Base-by-base conservation (phyloP, 2,888 invertebrate genomes). In the Poecilus cupreus region DNA sequence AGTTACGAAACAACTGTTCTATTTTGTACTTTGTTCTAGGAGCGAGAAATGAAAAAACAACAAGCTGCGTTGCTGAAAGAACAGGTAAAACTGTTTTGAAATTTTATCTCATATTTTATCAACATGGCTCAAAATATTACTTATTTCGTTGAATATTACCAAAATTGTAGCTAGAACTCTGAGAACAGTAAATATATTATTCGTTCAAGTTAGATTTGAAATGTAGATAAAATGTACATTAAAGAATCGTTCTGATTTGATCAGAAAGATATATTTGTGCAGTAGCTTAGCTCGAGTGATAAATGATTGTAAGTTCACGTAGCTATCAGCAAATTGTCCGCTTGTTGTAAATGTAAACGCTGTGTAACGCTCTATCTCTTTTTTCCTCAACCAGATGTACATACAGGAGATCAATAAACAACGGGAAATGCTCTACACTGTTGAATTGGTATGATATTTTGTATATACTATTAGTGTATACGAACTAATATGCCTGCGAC, bases 321-420 rank as follows among this genome's bases (percentile, higher is more conserved):
- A 51, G 74, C 72, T 46, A 75, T 16, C 39, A 82, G 74, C 72
- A 26, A 79, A 60, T 83, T 68, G 82, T 83, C 32, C 83, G 84
- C 84, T 85, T 86, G 86, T 87, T 83, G 88, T 88, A 88, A 88
- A 86, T 88, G 88, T 88, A 88, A 84, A 88, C 88, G 88, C 86
- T 85, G 80, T 79, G 49, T 74, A 84, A 88, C 87, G 88, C 88
- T 88, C 87, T 89, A 89, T 85, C 79, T 83, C 86, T 86, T 89
- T 89, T n/a, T 89, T 88, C 87, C 90, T 90, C 88, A 89, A 91
- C 92, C 94, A 95, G 94, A 94, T 95, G 91, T 95, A 94, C 93
- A 94, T 94, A 92, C 95, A 96, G 91, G 96, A 96, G 94, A 94
- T 96, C 92, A 96, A 93, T 91, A 94, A 94, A 91, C 94, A 95